Base-by-base conservation (phyloP, 2,888 invertebrate species). In the Melangyna quadrimaculata region DNA sequence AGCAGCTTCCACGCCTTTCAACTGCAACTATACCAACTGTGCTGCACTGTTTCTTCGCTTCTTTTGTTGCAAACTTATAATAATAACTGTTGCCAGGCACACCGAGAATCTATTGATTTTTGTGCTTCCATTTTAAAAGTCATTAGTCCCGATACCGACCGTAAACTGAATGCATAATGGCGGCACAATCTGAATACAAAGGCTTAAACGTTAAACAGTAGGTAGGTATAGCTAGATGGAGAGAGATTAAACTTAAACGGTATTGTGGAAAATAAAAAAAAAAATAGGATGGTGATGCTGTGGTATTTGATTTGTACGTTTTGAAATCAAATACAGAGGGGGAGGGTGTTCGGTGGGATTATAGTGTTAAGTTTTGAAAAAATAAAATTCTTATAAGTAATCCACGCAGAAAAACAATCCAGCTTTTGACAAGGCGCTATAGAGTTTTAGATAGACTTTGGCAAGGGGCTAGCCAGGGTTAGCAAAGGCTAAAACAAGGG, bases 111-210 rank as follows among this genome's bases (percentile, higher is more conserved):
- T 83, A 83, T 78, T 74, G 78, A 78, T 73, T 83, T 78, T 70
- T 78, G 55, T 61, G 55, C 32, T 65, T 57, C 63, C 74, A 74
- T 51, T 57, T 43, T 57, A 51, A 70, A 74, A 83, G 69, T 74
- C 65, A 78, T 78, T 74, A 83, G 74, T 70, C 43, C 48, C 72
- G 45, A 73, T 63, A 43, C 48, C 72, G 61, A 78, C 32, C 40
- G 63, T 57, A 78, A 73, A 57, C 17, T 40, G 78, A 69, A 78
- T 57, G 69, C 57, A 83, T 78, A 78, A 78, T 73, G 61, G 77
- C 65, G 65, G 17, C 43, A 55, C 59, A 77, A 81, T 77, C 77
- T 81, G 67, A 73, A 78, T 82, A 57, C 67, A 81, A 71, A 57
- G 75, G 27, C 55, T 14, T n/a, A n/a, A n/a, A n/a, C n/a, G 1